Base-by-base conservation (phyloP, 2,797 vertebrate species). In the Pteronotus mesoamericanus region DNA sequence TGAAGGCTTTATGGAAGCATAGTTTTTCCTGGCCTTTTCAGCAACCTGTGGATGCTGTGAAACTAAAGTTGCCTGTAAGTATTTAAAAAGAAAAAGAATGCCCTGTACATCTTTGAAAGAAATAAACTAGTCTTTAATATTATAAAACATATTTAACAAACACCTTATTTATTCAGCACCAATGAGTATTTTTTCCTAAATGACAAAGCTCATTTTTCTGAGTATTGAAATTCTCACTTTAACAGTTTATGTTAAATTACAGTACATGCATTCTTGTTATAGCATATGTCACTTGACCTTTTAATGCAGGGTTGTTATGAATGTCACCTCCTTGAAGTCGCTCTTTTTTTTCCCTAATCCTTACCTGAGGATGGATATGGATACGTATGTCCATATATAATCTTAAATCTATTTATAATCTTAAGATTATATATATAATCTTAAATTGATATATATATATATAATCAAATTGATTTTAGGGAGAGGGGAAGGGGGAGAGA, bases 11-110 rank as follows among this genome's bases (percentile, higher is more conserved):
- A 85, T 99, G 99, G 99, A 98, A 92, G 79, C 99, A 99, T 97
- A 98, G 98, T 12, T 99, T 99, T 75, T 99, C 99, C 1, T 99
- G 99, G 99, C 99, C 99, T 0, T 99, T 99, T 97, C 99, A 98
- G 11, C 98, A 99, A 79, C 99, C 99, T 46, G 99, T 99, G 44
- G 99, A 99, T 97, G 99, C 99, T 26, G 99, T 98, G 93, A 98
- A 98, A 10, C 98, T 99, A 74, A 97, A 98, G 90, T 98, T 99
- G 91, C 99, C 99, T 83, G 99, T 99, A 98, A 99, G 99, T 91
- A 97, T 95, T 80, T 57, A 55, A 39, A 64, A 66, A 91, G 61
- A 61, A 51, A 57, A 88, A 78, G 32, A 87, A 93, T 93, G 14
- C 32, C 9, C 2, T 44, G 0, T 93, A 78, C 64, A 64, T 74